phyloP scores from a whole-genome alignment of 2,113 vertebrate genomes.

The Pelecanus crispus region DNA sequence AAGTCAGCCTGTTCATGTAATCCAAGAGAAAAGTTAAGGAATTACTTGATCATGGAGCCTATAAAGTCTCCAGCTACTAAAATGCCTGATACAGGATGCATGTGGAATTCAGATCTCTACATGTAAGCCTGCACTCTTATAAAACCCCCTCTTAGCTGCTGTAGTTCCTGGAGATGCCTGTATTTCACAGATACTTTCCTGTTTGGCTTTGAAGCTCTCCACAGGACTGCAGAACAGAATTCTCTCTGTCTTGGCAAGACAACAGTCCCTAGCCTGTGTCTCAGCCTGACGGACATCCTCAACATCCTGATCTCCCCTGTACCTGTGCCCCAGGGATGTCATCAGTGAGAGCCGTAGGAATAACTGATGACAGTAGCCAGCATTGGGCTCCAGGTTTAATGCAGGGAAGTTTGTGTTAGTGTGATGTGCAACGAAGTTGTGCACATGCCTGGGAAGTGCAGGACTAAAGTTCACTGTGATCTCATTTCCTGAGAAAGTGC shows the following conservation, averaged over 20 bases:
- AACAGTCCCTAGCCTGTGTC: no score
- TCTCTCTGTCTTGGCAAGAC: not conserved
- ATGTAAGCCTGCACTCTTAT: not conserved
- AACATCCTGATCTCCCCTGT: no score
- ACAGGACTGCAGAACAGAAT: not conserved
- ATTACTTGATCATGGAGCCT: not conserved
- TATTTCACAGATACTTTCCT: not conserved
- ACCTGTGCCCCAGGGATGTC: not conserved
- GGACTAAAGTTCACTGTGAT: not conserved
- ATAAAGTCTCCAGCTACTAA: not conserved
- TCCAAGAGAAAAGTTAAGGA: not conserved
- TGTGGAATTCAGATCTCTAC: not conserved
- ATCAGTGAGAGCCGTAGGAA: fast-evolving
- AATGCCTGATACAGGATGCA: not conserved
- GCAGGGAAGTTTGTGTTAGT: fast-evolving
- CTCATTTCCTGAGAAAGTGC: not conserved
- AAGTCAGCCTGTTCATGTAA: not conserved
- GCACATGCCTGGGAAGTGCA: not conserved
- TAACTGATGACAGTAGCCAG: no score
- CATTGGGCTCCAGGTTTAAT: fast-evolving
- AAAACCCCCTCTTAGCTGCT: not conserved
- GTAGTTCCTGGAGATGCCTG: not conserved
- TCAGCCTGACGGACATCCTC: not conserved
- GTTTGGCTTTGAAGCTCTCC: not conserved
- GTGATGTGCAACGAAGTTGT: not conserved